Percentiles rank a stretch among this genome's conserved stretches.
These are phyloP conservation scores for Oreochromis tanganicae DNA, from an alignment of 2,113 vertebrate species.

Conservation along the genomic window DNA sequence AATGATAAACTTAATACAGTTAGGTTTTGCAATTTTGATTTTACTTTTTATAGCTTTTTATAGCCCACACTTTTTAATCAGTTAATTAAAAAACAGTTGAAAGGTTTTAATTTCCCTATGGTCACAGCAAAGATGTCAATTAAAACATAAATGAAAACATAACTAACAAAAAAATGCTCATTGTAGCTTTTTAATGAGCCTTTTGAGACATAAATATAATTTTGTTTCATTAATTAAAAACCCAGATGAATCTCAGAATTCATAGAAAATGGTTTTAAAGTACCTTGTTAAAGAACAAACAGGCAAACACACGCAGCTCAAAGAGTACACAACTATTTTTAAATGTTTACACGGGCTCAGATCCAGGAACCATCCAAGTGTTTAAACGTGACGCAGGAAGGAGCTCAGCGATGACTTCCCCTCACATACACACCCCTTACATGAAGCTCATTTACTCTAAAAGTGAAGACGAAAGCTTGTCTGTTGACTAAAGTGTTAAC, in stretches of 20 bases:
- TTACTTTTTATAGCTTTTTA: background rate
- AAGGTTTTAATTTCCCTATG: background rate
- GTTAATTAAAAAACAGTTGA: background rate
- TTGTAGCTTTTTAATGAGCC: background rate
- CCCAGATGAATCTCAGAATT: background rate
- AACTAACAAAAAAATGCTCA: background rate
- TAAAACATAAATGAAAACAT: background rate
- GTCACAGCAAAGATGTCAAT: background rate
- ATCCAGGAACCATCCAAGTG: background rate
- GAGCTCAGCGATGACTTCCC: background rate
- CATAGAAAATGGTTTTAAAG: background rate
- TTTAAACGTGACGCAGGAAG: background rate
- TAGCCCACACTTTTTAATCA: background rate
- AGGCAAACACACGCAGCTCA: rapidly evolving
- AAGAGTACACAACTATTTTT: background rate
- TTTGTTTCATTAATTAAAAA: background rate
- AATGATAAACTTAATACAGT: background rate
- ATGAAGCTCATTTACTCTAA: background rate
- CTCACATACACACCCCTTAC: background rate
- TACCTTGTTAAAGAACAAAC: background rate
- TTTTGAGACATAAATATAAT: background rate
- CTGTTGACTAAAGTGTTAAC: background rate
- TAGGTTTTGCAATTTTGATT: background rate
- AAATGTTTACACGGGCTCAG: background rate
- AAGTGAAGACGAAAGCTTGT: background rate